phyloP scores from a whole-genome alignment of 1,140 invertebrate species.

The Branchinecta lynchi region DNA sequence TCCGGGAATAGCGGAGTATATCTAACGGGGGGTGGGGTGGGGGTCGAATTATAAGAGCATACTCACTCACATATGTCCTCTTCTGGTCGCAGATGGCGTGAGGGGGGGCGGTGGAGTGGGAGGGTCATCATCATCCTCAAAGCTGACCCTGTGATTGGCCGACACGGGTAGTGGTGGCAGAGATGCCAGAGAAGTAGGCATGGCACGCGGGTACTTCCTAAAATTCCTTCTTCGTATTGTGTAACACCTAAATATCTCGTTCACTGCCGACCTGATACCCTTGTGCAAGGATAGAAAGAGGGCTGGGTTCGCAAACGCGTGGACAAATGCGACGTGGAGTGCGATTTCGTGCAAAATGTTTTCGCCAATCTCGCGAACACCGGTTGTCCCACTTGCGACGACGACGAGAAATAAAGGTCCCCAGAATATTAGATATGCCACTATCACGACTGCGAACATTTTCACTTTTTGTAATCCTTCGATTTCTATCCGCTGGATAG shows the following conservation, averaged over 20 bases:
- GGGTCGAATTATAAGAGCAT: background rate
- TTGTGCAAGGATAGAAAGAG: constrained; percentile 58
- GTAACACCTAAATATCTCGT: background rate
- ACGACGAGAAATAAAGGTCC: constrained; percentile 20
- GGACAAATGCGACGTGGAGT: constrained; percentile 69
- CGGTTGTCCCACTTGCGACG: constrained; percentile 2
- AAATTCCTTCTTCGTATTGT: background rate
- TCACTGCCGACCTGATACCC: constrained; percentile 44
- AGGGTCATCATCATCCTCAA: constrained; percentile 2
- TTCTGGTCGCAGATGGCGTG: background rate
- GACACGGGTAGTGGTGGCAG: constrained; percentile 23
- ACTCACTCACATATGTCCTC: constrained; percentile 18
- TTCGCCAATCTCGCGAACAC: background rate
- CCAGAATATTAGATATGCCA: constrained; percentile 20
- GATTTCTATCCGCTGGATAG: constrained; percentile 18
- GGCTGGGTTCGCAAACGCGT: constrained; percentile 67
- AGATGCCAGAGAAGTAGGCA: constrained; percentile 26
- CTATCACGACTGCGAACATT: constrained; percentile 19
- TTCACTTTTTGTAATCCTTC: constrained; percentile 20
- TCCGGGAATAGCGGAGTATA: too few relatives aligned
- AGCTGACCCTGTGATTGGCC: background rate
- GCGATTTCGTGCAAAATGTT: constrained; percentile 42
- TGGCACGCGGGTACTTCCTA: constrained; percentile 17
- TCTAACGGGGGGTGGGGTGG: too few relatives aligned
- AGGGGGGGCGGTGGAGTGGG: constrained; percentile 12